Evolutionary conservation across 2,888 invertebrate genomes (phyloP), one percentile per base, ranked within the genome.

Genomic region (Bimastos eiseni): DNA sequence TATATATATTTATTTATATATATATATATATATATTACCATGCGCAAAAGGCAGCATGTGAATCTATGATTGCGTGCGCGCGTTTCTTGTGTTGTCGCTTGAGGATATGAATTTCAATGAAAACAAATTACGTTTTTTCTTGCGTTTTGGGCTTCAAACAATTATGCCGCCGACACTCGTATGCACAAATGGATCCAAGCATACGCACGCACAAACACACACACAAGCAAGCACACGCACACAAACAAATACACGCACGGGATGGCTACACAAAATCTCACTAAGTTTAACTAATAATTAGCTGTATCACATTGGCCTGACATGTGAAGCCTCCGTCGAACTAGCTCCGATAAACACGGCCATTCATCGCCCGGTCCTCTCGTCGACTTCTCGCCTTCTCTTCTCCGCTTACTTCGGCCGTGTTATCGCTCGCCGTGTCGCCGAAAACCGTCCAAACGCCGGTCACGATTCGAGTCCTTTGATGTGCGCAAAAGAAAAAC

Each of bases 71-170:
- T 70, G n/a, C 17, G n/a, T 70, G 13, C n/a, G 13, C n/a, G 70
- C 30, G 70, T 70, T 70, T 8, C n/a, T 70, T 70, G 70, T n/a
- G 70, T 70, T 70, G 70, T 70, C 70, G 70, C 70, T 70, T n/a
- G 30, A 13, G 70, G 70, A 70, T 30, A 70, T 70, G 70, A 70
- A 70, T 70, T 70, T 70, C 70, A 70, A 70, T 70, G 70, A 70
- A 70, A 70, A 70, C 70, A 70, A 70, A 70, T 70, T 70, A 70
- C 70, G 70, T 70, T 70, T 70, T n/a, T n/a, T 70, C 70, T 70
- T 70, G 70, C 70, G 70, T 70, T 70, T 70, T 70, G 30, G 30
- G 70, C 70, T 8, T 70, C 70, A 2, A n/a, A 70, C 70, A 70
- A 70, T 70, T 70, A n/a, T 70, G 70, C 70, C 70, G 30, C 70